Evolutionary conservation across 2,113 vertebrate genomes (phyloP), one percentile per base, ranked within the genome.

Genomic region (Tursiops truncatus): DNA sequence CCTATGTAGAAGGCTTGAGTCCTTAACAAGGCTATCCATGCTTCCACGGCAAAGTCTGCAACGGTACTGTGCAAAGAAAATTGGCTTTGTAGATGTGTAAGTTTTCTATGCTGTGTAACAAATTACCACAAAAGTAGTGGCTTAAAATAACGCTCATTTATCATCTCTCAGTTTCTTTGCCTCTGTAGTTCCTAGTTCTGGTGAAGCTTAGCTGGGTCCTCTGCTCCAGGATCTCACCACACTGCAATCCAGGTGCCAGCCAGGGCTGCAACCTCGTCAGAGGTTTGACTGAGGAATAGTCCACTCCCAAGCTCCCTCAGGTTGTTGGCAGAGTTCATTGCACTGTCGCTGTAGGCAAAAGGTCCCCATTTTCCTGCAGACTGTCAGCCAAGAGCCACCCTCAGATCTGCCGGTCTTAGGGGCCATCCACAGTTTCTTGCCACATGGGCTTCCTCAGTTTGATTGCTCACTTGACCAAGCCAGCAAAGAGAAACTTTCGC

Each of bases 191-290:
- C 18, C 18, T 33, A 44, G 73, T 47, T 76, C 73, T 28, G 8
- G 21, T 5, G 1, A 21, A 25, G 6, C 18, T 23, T 3, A 33
- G 9, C 26, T 14, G 38, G 5, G 5, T 21, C 18, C 8, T 65
- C 36, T n/a, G 17, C 23, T 47, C 3, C 1, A 12, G 20, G 18
- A 2, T 25, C 31, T 73, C 58, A 12, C 23, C 33, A 15, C 2
- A 1, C 1, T n/a, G 15, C 15, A 2, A 0, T 5, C 8, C 58
- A 62, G 31, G 10, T 65, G 25, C 53, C 31, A 28, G 47, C 13
- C 17, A 28, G 12, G 41, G 11, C 44, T 50, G 8, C 33, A 21
- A 31, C n/a, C 44, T 93, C 17, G 25, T n/a, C 28, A 23, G 62
- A 73, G 21, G 6, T 63, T 25, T 67, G 21, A 41, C 31, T 3